Conservation (phyloP, 1,140 invertebrate genomes). For the Periplaneta americana region DNA sequence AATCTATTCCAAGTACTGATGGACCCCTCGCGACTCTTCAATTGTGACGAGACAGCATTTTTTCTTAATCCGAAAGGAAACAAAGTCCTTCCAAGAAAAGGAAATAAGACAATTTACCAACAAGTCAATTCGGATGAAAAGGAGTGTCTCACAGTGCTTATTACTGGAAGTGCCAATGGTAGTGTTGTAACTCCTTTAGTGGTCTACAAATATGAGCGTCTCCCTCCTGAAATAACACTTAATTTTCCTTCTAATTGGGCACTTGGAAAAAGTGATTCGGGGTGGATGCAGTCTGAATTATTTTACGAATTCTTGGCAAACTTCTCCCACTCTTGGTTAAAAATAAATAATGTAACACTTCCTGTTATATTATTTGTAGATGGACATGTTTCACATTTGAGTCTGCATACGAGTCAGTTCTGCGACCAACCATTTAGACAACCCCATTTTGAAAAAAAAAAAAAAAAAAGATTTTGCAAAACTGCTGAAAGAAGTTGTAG, state of each 20-base stretch:
- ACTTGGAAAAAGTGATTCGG: conserved; percentile 32
- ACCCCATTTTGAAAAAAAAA: conserved; percentile 24
- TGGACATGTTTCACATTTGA: conserved; percentile 31
- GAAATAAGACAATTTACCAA: conserved; percentile 27
- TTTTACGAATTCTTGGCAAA: conserved; percentile 38
- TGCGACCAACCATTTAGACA: conserved; percentile 24
- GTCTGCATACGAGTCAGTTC: conserved; percentile 31
- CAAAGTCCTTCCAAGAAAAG: conserved; percentile 28
- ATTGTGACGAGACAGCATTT: conserved; percentile 36
- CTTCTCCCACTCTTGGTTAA: conserved; percentile 26
- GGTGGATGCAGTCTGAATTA: conserved; percentile 35
- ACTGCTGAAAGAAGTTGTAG: conserved; percentile 27
- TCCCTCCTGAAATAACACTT: conserved; percentile 20
- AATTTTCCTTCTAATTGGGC: conserved; percentile 31
- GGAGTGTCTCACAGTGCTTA: conserved; percentile 17
- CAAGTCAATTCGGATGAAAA: conserved; percentile 16
- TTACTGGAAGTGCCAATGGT: conserved; percentile 13
- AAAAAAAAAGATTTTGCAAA: conserved; percentile 31
- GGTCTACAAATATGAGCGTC: neutral
- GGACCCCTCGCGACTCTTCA: conserved; percentile 33
- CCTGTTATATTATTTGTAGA: conserved; percentile 29
- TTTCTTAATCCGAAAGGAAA: conserved; percentile 31
- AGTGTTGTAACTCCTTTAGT: neutral
- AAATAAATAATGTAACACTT: conserved; percentile 23
- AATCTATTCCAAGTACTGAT: conserved; percentile 7